Conservation (phyloP, 2,888 invertebrate species). For the Apamea anceps region DNA sequence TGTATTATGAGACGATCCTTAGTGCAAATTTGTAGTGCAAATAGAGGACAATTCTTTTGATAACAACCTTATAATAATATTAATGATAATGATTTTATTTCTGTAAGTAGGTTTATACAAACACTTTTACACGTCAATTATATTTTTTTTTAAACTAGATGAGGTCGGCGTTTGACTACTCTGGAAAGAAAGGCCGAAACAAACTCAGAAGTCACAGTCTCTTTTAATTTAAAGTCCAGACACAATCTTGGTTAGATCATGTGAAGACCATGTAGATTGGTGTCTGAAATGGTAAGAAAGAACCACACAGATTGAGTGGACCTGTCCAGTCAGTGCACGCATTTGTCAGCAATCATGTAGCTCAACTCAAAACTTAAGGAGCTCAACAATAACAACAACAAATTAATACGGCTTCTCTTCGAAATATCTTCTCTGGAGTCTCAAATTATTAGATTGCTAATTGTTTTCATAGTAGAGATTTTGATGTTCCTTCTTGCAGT, state of each 20-base stretch:
- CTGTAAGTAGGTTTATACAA: background rate
- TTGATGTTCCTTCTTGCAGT: too few species aligned
- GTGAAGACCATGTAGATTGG: background rate
- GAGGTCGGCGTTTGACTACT: background rate
- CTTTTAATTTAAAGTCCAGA: background rate
- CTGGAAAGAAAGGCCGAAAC: background rate
- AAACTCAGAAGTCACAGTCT: background rate
- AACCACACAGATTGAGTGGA: too few species aligned
- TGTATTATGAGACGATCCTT: background rate
- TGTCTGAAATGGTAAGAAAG: background rate
- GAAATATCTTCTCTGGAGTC: background rate
- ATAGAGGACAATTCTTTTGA: background rate
- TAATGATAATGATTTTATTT: background rate
- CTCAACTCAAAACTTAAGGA: too few species aligned
- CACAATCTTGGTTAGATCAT: background rate
- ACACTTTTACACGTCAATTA: background rate
- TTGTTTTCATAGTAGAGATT: background rate
- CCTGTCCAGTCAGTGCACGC: background rate
- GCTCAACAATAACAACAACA: too few species aligned
- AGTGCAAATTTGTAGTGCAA: background rate
- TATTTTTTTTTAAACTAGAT: background rate
- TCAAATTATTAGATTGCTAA: background rate
- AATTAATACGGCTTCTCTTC: background rate
- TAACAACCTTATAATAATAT: background rate
- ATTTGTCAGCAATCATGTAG: background rate